Evolutionary conservation across 2,888 invertebrate genomes (phyloP), one percentile per base, ranked within the genome.

Genomic region (Cynaeus angustus): DNA sequence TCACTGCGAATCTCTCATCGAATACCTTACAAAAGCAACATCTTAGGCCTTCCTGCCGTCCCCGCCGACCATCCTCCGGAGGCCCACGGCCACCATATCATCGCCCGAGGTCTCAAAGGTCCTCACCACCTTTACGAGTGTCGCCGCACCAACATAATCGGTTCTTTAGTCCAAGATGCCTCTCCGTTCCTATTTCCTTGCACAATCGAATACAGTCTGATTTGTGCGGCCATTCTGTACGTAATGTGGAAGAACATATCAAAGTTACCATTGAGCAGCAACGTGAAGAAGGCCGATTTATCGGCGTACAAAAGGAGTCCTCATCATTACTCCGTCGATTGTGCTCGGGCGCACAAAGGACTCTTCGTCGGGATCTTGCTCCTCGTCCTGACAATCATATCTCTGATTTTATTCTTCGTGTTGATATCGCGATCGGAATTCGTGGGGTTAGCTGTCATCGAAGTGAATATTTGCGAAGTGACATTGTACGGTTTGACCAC

Each of bases 241-340:
- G 96, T 98, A 13, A 97, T 98, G 94, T 98, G 98, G 96, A 94
- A 94, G 79, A 94, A 94, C 82, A 95, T 95, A 74, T 90, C 91
- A 0, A 91, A 91, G 79, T 87, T 89, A 69, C 89, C 91, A 41
- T 76, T 79, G 3, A 64, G 72, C 3, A 78, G 76, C 28, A 73
- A 74, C 26, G 67, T 77, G 16, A 79, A 71, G 26, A 81, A 88
- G 66, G 77, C 87, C 0, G 89, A 89, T 81, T 87, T 87, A 5
- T 77, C 88, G 52, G 86, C 88, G 5, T 91, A 89, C 82, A 94
- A 94, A 81, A 90, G 94, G 74, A 94, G 94, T 0, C 95, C 95
- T 0, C 95, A 96, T 85, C 92, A 96, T 79, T 96, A 96, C 85
- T 95, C 95, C 61, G 96, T 97, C 3, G 98, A 98, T 83, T 98